phyloP scores from a whole-genome alignment of 64 coral and sea anemone genomes.

The Pachyseris speciosa region DNA sequence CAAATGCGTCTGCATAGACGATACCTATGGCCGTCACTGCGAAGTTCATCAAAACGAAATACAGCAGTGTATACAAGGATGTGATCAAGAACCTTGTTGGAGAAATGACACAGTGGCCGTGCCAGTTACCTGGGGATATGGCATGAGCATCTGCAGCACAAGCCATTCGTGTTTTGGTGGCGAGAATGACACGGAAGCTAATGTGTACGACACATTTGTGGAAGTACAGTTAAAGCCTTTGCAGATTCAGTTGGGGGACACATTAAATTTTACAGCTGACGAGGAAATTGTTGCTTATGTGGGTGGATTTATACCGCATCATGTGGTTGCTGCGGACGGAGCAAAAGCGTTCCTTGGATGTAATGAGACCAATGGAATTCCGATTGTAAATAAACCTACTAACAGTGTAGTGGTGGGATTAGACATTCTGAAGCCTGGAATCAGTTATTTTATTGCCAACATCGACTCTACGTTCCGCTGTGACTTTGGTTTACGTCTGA shows the following conservation, averaged over 20 bases:
- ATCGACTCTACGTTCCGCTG: slow-evolving; percentile 76
- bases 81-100: slow-evolving; percentile 87
- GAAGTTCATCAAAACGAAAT: slow-evolving; percentile 77
- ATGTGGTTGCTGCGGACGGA: slow-evolving; percentile 53
- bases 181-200: slow-evolving; percentile 43
- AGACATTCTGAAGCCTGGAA: slow-evolving; percentile 68
- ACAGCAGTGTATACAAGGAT: slow-evolving; percentile 70
- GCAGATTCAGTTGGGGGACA: slow-evolving; percentile 93
- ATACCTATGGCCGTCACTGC: slow-evolving; percentile 86
- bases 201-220: slow-evolving; percentile 74
- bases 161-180: slow-evolving; percentile 88
- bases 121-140: slow-evolving; percentile 85
- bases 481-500: slow-evolving; percentile 80
- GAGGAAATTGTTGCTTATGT: slow-evolving; percentile 75
- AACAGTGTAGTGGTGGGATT: slow-evolving; percentile 55
- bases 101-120: slow-evolving; percentile 65
- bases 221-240: slow-evolving; percentile 91
- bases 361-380: slow-evolving; percentile 81
- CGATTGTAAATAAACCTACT: slow-evolving; percentile 62
- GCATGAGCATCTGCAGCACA: slow-evolving; percentile 86
- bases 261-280: slow-evolving; percentile 91
- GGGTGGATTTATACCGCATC: slow-evolving; percentile 78
- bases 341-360: slow-evolving; percentile 74
- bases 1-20: slow-evolving; percentile 70
- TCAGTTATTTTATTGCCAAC: slow-evolving; percentile 92